These are phyloP conservation scores for Brachionus plicatilis DNA, from an alignment of 1,140 invertebrate genomes.

Conservation along the genomic window DNA sequence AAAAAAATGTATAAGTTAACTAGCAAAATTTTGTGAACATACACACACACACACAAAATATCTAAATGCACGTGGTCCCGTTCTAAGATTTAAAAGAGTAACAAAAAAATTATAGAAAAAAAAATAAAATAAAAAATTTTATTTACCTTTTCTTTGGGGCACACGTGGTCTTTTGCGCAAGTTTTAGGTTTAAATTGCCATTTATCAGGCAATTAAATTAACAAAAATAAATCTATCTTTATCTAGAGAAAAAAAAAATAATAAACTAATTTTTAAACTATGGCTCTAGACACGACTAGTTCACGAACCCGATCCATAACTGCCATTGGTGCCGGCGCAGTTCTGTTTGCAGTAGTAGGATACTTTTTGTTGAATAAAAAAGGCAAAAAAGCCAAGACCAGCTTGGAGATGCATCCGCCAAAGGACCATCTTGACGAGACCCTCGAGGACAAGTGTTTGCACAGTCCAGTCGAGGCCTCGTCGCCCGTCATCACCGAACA, in stretches of 20 bases:
- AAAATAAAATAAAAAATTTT: not conserved
- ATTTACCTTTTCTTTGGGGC: not conserved
- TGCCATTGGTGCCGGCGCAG: slow-evolving; percentile 34
- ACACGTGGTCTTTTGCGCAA: not conserved
- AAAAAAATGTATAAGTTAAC: not conserved
- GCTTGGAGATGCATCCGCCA: not conserved
- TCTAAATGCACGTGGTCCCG: slow-evolving; percentile 20
- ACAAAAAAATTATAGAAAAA: not conserved
- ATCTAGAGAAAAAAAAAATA: not conserved
- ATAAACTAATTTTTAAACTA: slow-evolving; percentile 24
- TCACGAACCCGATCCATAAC: slow-evolving; percentile 26
- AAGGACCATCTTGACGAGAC: not conserved
- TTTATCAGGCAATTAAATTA: not conserved
- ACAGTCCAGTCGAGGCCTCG: not conserved
- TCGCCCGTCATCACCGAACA: not conserved
- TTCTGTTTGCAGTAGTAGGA: slow-evolving; percentile 21
- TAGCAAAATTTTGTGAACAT: not conserved
- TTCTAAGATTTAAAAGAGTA: not conserved
- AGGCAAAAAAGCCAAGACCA: not conserved
- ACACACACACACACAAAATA: not conserved
- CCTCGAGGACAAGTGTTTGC: not conserved
- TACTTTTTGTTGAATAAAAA: slow-evolving; percentile 29
- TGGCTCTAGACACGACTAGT: slow-evolving; percentile 39
- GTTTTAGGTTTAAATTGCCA: not conserved
- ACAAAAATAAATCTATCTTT: not conserved